These are phyloP conservation scores for Dryoscopus gambensis DNA, from an alignment of 2,113 vertebrate species.

Conservation along the genomic window DNA sequence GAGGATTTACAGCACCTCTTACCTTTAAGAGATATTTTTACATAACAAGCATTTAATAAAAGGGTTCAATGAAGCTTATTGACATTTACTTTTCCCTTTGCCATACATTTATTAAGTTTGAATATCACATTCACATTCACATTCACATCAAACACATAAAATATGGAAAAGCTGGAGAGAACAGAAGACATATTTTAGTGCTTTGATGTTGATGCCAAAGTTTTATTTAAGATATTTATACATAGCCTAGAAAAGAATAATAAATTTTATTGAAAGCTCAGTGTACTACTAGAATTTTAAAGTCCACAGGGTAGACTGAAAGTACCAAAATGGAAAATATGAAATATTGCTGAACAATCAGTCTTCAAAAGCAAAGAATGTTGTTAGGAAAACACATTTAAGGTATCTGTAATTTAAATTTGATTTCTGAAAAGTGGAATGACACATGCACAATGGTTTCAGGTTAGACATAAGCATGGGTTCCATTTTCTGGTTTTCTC, in stretches of 20 bases:
- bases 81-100: conserved; percentile 69
- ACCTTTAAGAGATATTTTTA: conserved; percentile 55
- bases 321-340: conserved; percentile 49
- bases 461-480: not conserved
- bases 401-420: conserved; percentile 58
- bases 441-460: not conserved
- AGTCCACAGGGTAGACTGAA: conserved; percentile 61
- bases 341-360: conserved; percentile 69
- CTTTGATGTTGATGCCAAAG: conserved; percentile 69
- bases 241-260: conserved; percentile 71
- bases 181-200: conserved; percentile 72
- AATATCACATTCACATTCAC: conserved; percentile 70
- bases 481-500: not conserved
- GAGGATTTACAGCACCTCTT: conserved; percentile 61
- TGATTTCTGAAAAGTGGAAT: conserved; percentile 28
- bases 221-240: conserved; percentile 78
- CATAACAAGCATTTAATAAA: conserved; percentile 65
- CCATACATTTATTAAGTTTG: conserved; percentile 64
- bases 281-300: conserved; percentile 61
- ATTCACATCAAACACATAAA: conserved; percentile 76
- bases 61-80: conserved; percentile 65
- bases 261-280: conserved; percentile 74
- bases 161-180: conserved; percentile 72
- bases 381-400: conserved; percentile 65
- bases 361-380: conserved; percentile 59